Evolutionary conservation across 2,797 vertebrate genomes (phyloP).

Genomic region (Tragelaphus oryx): DNA sequence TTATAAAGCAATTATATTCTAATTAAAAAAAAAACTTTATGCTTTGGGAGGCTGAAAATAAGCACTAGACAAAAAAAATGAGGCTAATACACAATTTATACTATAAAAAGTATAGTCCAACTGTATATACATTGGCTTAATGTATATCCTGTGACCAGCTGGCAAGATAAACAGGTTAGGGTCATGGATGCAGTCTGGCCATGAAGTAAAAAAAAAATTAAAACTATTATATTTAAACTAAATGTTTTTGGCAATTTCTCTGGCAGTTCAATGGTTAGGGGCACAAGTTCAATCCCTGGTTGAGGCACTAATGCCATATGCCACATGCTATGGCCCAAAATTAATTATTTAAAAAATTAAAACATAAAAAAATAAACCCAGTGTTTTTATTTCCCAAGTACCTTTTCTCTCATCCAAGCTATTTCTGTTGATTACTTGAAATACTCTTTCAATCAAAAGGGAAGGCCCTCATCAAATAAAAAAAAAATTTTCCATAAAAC

Average conservation of each 20-base stretch:
- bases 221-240: not conserved
- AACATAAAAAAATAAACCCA: not conserved
- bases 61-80: not conserved
- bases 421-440: not conserved
- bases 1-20: not conserved
- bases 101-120: not conserved
- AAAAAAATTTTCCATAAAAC: not conserved
- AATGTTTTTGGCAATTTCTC: not conserved
- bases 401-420: not conserved
- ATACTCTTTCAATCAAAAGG: not conserved
- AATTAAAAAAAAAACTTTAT: not conserved
- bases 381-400: not conserved
- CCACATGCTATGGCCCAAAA: not conserved
- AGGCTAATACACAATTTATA: not conserved
- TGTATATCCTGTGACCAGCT: not conserved
- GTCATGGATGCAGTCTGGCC: not conserved
- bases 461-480: not conserved
- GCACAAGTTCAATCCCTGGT: not conserved
- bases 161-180: not conserved
- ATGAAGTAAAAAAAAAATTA: conserved; percentile 11
- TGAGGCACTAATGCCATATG: not conserved
- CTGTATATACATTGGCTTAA: not conserved
- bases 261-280: not conserved
- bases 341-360: not conserved
- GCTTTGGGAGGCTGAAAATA: conserved; percentile 2